Evolutionary conservation across 23 tunicate genomes (phyloP).

Genomic region (Diplosoma virens): DNA sequence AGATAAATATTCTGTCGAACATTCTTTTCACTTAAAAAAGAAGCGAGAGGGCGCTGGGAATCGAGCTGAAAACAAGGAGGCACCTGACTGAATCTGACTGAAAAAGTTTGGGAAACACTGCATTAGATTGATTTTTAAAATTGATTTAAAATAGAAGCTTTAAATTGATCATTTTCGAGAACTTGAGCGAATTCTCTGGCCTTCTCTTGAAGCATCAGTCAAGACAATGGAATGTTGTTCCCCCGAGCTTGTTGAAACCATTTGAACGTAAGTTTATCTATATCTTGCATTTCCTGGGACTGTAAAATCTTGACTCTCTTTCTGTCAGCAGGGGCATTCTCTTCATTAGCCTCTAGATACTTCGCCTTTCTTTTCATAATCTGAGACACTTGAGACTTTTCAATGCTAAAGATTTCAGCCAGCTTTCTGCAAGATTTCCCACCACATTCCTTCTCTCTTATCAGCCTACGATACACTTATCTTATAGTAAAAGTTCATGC

Average conservation of each 20-base stretch:
- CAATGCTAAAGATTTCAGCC: background rate
- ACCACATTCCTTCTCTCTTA: background rate
- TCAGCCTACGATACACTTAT: conserved; percentile 4
- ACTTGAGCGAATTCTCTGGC: background rate
- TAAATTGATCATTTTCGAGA: conserved; percentile 8
- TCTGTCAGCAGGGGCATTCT: background rate
- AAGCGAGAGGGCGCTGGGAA: too few relatives aligned
- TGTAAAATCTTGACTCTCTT: background rate
- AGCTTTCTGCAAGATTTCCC: background rate
- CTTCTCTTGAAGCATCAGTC: conserved; percentile 10
- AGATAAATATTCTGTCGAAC: too few relatives aligned
- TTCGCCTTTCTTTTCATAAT: background rate
- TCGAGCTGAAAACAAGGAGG: too few relatives aligned
- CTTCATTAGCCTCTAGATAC: background rate
- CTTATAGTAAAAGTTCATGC: background rate
- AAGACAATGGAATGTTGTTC: conserved; percentile 13
- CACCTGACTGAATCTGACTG: too few relatives aligned
- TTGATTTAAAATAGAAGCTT: too few relatives aligned
- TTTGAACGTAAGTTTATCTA: too few relatives aligned
- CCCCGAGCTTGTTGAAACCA: conserved; percentile 4
- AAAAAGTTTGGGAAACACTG: too few relatives aligned
- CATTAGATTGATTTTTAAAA: too few relatives aligned
- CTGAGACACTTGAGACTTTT: background rate
- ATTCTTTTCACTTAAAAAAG: too few relatives aligned
- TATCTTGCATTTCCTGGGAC: too few relatives aligned